Percentiles rank a stretch among this genome's conserved stretches.
Conservation (phyloP, 2,797 vertebrate genomes). For the Meda fulgida region DNA sequence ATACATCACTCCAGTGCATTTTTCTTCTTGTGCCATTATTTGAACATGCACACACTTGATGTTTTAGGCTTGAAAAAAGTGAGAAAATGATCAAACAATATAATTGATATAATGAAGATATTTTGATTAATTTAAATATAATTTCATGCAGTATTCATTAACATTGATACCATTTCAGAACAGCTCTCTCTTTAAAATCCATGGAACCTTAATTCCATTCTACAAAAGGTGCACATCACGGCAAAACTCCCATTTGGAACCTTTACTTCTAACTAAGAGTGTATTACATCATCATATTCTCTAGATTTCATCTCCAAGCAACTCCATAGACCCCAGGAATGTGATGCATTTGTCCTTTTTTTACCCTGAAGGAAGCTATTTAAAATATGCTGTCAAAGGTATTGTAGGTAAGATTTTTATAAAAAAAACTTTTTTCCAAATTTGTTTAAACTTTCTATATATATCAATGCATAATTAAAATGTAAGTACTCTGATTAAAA, state of each 20-base stretch:
- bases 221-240: too few relatives aligned
- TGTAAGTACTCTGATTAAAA: too few relatives aligned
- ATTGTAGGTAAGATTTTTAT: too few relatives aligned
- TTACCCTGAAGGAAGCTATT: not conserved
- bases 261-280: not conserved
- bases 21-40: not conserved
- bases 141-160: not conserved
- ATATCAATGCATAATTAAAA: too few relatives aligned
- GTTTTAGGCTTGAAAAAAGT: not conserved
- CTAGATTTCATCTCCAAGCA: not conserved
- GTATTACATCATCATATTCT: not conserved
- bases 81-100: not conserved
- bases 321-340: not conserved
- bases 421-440: too few relatives aligned
- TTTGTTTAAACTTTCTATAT: too few relatives aligned
- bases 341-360: not conserved
- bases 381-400: not conserved
- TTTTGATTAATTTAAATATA: not conserved
- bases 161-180: not conserved
- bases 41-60: not conserved
- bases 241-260: not conserved
- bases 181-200: not conserved
- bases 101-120: not conserved
- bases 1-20: not conserved
- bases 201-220: too few relatives aligned